These are phyloP conservation scores for Carposina sasakii DNA, from an alignment of 1,140 invertebrate genomes.

Conservation along the genomic window DNA sequence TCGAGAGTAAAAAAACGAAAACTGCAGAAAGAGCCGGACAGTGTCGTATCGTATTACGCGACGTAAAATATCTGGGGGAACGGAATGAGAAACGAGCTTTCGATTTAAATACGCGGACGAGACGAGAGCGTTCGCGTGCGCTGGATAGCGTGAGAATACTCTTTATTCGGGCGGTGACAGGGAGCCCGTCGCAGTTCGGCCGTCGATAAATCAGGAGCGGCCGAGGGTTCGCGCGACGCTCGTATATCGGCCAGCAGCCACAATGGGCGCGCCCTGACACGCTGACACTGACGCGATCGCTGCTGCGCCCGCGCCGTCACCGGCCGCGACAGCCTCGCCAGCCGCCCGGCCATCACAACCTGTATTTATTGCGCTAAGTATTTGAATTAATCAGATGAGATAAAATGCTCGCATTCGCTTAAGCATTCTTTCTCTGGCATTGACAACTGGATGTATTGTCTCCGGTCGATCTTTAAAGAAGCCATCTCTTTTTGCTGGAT, in stretches of 20 bases:
- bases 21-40: conserved; percentile 69
- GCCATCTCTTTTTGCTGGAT: conserved; percentile 50
- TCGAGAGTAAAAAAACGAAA: conserved; percentile 62
- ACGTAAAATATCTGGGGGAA: conserved; percentile 71
- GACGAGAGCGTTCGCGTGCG: conserved; percentile 64
- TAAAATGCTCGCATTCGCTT: conserved; percentile 63
- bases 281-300: conserved; percentile 66
- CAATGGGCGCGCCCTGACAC: conserved; percentile 62
- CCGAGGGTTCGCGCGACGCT: conserved; percentile 42
- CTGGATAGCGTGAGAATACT: conserved; percentile 70
- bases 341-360: conserved; percentile 31
- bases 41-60: conserved; percentile 71
- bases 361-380: conserved; percentile 71
- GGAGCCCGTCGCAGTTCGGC: conserved; percentile 38
- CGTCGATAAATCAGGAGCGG: conserved; percentile 67
- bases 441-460: conserved; percentile 71
- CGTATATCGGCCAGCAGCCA: conserved; percentile 61
- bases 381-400: conserved; percentile 71
- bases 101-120: conserved; percentile 63
- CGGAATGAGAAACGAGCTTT: conserved; percentile 68
- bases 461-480: conserved; percentile 55
- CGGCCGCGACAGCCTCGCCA: conserved; percentile 28
- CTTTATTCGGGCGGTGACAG: conserved; percentile 63
- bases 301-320: conserved; percentile 47
- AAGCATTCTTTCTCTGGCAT: conserved; percentile 66